Conservation (phyloP, 2,888 invertebrate species). For the Tridacna crocea region DNA sequence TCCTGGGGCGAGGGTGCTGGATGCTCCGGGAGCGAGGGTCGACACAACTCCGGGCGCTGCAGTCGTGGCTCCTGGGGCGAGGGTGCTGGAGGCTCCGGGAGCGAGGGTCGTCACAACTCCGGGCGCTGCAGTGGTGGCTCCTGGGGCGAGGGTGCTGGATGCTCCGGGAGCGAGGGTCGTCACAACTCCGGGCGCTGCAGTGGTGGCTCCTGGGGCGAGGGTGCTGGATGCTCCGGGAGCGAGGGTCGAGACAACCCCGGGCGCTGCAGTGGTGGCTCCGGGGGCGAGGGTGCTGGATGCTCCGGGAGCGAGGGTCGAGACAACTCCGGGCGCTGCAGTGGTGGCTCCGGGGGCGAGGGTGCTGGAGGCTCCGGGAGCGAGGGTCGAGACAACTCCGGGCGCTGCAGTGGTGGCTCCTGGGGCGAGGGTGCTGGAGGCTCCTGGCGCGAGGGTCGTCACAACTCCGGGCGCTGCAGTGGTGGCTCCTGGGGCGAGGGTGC, state of each 20-base stretch:
- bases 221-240: not conserved
- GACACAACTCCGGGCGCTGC: not conserved
- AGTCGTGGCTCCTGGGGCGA: not conserved
- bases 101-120: not conserved
- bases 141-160: not conserved
- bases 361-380: not conserved
- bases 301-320: not conserved
- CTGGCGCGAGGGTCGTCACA: not conserved
- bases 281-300: not conserved
- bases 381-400: not conserved
- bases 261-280: not conserved
- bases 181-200: not conserved
- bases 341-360: not conserved
- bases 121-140: not conserved
- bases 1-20: not conserved
- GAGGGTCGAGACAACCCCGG: not conserved
- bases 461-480: not conserved
- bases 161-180: not conserved
- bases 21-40: conserved; percentile 1
- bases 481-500: not conserved
- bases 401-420: not conserved
- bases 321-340: not conserved
- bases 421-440: not conserved
- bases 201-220: not conserved
- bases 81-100: not conserved